Percentiles rank a stretch among this genome's conserved stretches.
phyloP scores from a whole-genome alignment of 2,113 vertebrate species.

The Bettongia penicillata region DNA sequence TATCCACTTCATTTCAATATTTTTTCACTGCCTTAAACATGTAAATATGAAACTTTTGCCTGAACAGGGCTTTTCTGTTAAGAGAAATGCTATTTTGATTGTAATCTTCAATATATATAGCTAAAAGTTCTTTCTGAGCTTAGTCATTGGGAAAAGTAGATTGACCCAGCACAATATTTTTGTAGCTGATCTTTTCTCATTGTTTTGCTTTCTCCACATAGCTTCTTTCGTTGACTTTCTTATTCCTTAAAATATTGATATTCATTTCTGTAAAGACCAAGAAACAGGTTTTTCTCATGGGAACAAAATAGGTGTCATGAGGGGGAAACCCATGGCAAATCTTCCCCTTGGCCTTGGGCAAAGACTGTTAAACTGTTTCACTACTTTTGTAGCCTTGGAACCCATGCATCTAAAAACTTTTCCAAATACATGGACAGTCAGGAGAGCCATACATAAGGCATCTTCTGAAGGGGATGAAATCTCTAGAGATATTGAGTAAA shows the following conservation, averaged over 20 bases:
- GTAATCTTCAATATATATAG: too few relatives aligned
- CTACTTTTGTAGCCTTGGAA: not conserved
- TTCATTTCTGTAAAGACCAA: too few relatives aligned
- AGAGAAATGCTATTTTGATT: too few relatives aligned
- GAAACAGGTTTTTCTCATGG: not conserved
- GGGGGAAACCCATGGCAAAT: not conserved
- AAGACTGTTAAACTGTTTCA: not conserved
- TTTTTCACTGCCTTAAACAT: not conserved
- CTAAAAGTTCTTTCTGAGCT: not conserved
- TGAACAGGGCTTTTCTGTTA: not conserved
- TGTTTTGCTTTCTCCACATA: not conserved
- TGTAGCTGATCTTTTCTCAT: not conserved
- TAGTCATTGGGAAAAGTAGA: not conserved
- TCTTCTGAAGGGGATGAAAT: not conserved
- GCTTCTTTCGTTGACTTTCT: not conserved
- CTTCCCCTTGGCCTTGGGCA: not conserved
- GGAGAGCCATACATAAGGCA: not conserved
- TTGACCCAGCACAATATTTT: not conserved
- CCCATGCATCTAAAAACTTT: not conserved
- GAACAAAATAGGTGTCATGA: not conserved
- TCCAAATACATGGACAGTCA: not conserved
- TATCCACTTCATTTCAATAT: not conserved
- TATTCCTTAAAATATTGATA: not conserved
- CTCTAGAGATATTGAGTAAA: not conserved
- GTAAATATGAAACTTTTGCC: not conserved